Evolutionary conservation across 2,113 vertebrate genomes (phyloP), one percentile per base, ranked within the genome.

Genomic region (Paraplagusia blochii): DNA sequence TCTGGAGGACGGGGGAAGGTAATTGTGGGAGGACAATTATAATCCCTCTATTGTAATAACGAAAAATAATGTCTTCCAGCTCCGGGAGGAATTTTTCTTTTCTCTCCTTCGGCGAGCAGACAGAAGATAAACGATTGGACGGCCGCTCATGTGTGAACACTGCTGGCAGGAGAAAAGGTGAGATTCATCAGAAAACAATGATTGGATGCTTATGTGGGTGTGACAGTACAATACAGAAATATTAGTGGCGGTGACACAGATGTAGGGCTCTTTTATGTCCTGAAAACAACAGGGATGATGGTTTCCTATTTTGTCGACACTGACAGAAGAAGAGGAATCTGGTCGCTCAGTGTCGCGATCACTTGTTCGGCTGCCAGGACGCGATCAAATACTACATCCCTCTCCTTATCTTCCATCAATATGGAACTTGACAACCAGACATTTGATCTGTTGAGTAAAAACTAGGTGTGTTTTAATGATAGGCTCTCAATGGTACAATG

Each of bases 11-110:
- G 22, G 22, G 79, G 69, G 66, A 70, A 82, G 87, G 86, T 88
- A 88, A 89, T 86, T 86, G 85, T 71, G 45, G 68, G 74, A 85
- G 84, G 74, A 82, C 85, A 88, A 88, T 89, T 87, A 88, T 88
- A 89, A 86, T 89, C 87, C 84, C 72, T 88, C 84, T 87, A 89
- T 88, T 88, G 85, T 88, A 88, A 88, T 88, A 88, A 88, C 74
- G 40, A 69, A 78, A 83, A 86, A 85, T 84, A 74, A 80, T 77
- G 85, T 88, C 82, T 82, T 84, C 70, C 77, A 84, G 82, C 83
- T 83, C 70, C 77, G 84, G 82, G 77, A 81, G 76, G 53, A 11
- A 35, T 63, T 44, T 56, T 59, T 53, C 40, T 51, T 44, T 58
- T 56, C 53, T 66, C 53, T 58, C 60, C 5, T 29, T 8, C 9